Evolutionary conservation across 2,797 vertebrate genomes (phyloP).

Genomic region (Sebastolobus altivelis): DNA sequence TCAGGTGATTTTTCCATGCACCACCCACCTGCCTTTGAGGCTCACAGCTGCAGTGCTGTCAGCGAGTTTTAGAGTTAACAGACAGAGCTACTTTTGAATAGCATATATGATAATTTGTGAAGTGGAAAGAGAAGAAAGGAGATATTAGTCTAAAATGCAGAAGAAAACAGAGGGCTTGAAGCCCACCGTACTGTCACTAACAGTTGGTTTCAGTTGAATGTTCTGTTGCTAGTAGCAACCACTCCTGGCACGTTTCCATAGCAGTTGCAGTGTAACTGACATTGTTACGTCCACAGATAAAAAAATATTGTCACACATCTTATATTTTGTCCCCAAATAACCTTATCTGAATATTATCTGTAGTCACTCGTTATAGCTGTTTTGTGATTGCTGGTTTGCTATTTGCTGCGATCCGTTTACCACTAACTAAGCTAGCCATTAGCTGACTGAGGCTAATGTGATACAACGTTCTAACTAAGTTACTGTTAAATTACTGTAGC

Average conservation of each 20-base stretch:
- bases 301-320: neutral
- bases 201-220: neutral
- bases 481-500: too few species aligned
- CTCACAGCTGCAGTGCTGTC: neutral
- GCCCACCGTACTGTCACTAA: neutral
- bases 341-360: neutral
- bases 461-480: neutral
- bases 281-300: neutral
- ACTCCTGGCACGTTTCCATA: neutral
- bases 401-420: neutral
- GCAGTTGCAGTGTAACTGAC: slow-evolving; percentile 4
- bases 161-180: neutral
- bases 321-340: neutral
- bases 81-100: slow-evolving; percentile 22
- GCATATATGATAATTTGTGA: slow-evolving; percentile 14
- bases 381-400: neutral
- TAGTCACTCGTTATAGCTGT: neutral
- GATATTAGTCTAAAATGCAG: neutral
- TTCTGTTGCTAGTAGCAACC: neutral
- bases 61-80: slow-evolving; percentile 11
- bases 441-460: neutral
- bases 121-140: neutral
- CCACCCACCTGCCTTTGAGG: neutral
- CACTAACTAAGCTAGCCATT: neutral
- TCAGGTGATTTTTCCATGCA: neutral